Percentiles rank a stretch among this genome's conserved stretches.
Evolutionary conservation across 2,888 invertebrate species (phyloP).

Genomic region (Parnassius glacialis): DNA sequence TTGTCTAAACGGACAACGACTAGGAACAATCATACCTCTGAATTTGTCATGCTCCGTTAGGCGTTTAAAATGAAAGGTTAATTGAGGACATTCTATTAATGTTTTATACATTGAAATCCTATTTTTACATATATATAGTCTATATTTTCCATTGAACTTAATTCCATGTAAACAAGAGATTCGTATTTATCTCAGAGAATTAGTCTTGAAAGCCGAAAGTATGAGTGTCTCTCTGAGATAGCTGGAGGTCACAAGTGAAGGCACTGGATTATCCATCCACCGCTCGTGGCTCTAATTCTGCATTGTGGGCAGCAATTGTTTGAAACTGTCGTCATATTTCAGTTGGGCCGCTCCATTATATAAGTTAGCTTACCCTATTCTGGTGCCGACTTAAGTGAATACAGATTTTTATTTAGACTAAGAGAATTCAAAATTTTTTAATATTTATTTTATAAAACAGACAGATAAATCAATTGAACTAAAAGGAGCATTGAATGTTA

Average conservation of each 20-base stretch:
- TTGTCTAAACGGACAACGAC: no score
- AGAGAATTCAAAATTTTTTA: no score
- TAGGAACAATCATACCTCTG: not conserved
- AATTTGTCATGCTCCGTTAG: no score
- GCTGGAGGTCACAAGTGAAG: conserved; percentile 38
- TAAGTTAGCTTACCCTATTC: conserved; percentile 33
- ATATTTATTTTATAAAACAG: no score
- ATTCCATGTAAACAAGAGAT: conserved; percentile 19
- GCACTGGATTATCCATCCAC: conserved; percentile 19
- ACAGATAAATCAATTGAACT: no score
- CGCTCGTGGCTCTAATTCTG: conserved; percentile 18
- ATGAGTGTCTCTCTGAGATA: conserved; percentile 54
- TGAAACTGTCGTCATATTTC: conserved; percentile 37
- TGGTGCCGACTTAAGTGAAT: no score
- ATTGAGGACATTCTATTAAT: no score
- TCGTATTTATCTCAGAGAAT: conserved; percentile 14
- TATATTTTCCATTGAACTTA: conserved; percentile 18
- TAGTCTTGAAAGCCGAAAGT: conserved; percentile 34
- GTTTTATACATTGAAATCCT: no score
- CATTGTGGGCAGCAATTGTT: conserved; percentile 31
- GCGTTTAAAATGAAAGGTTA: no score
- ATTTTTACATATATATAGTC: no score
- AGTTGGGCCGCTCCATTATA: conserved; percentile 38
- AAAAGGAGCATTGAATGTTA: no score
- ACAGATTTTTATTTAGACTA: no score